These are phyloP conservation scores for Valencia hispanica DNA, from an alignment of 2,797 vertebrate genomes.

Conservation along the genomic window DNA sequence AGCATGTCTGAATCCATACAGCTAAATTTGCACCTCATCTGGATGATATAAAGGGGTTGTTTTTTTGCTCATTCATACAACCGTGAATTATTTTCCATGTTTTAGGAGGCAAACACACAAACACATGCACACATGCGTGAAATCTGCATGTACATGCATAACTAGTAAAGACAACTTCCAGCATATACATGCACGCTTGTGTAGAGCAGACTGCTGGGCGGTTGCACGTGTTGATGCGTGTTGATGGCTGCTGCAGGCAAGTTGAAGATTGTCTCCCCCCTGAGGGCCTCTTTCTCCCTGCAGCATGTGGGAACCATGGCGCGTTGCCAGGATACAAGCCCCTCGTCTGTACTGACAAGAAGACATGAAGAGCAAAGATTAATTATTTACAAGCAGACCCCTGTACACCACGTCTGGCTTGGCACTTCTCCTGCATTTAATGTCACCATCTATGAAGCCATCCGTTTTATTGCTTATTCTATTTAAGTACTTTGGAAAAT, in stretches of 20 bases:
- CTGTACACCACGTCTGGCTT: slow-evolving; percentile 87
- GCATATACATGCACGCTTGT: slow-evolving; percentile 34
- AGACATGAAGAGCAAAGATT: slow-evolving; percentile 92
- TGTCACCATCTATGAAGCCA: slow-evolving; percentile 85
- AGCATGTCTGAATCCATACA: slow-evolving; percentile 55
- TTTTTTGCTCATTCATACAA: slow-evolving; percentile 1
- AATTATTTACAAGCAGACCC: slow-evolving; percentile 91
- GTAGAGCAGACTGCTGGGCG: slow-evolving; percentile 32
- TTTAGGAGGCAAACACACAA: slow-evolving; percentile 7
- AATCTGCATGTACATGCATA: slow-evolving; percentile 33
- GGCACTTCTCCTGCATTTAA: slow-evolving; percentile 87
- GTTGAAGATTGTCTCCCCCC: slow-evolving; percentile 88
- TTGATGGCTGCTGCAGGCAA: slow-evolving; percentile 76
- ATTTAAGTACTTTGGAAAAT: slow-evolving; percentile 59
- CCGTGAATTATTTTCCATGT: slow-evolving; percentile 26
- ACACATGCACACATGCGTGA: slow-evolving; percentile 22
- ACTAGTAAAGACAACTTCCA: slow-evolving; percentile 50
- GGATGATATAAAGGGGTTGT: background rate
- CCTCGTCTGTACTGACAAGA: slow-evolving; percentile 89
- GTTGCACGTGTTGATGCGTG: slow-evolving; percentile 28
- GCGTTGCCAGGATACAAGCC: slow-evolving; percentile 91
- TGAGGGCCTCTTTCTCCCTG: slow-evolving; percentile 85
- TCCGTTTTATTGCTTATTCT: slow-evolving; percentile 81
- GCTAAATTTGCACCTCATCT: slow-evolving; percentile 13
- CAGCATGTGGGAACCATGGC: slow-evolving; percentile 87